phyloP scores from a whole-genome alignment of 2,888 invertebrate genomes.

The Orchestes rusci region DNA sequence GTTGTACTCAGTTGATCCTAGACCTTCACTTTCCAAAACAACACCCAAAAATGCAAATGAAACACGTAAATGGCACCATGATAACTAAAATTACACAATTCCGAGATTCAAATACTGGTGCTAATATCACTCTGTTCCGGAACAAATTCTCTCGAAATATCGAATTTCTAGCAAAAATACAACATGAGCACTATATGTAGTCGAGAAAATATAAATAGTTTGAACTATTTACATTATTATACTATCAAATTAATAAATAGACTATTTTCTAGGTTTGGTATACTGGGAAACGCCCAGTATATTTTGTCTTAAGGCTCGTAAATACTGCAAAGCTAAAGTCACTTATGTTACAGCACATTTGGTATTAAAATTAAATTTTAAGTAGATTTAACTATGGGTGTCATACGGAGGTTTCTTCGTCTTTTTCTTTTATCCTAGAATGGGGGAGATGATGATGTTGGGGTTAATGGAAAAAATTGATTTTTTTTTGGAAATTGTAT shows the following conservation, averaged over 20 bases:
- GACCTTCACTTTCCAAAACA: no score
- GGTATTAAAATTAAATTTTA: constrained; percentile 18
- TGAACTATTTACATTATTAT: not conserved
- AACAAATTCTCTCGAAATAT: no score
- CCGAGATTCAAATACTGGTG: constrained; percentile 2
- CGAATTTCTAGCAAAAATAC: constrained; percentile 5
- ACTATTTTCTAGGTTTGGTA: no score
- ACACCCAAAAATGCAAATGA: no score
- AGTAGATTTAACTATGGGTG: constrained; percentile 2
- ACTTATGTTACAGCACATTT: constrained; percentile 11
- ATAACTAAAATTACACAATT: not conserved
- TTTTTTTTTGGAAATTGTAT: no score
- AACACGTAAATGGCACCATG: not conserved
- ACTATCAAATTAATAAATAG: no score
- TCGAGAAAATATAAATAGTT: not conserved
- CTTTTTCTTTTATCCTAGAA: constrained; percentile 37
- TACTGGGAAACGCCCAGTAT: no score
- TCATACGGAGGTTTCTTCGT: constrained; percentile 41
- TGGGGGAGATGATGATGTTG: no score
- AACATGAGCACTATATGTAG: not conserved
- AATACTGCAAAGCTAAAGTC: constrained; percentile 1
- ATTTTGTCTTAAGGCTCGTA: not conserved
- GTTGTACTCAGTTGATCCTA: no score
- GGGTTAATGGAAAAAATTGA: no score
- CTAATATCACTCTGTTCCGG: no score